Base-by-base conservation (phyloP, 2,888 invertebrate genomes). In the Pseudoips prasinana region DNA sequence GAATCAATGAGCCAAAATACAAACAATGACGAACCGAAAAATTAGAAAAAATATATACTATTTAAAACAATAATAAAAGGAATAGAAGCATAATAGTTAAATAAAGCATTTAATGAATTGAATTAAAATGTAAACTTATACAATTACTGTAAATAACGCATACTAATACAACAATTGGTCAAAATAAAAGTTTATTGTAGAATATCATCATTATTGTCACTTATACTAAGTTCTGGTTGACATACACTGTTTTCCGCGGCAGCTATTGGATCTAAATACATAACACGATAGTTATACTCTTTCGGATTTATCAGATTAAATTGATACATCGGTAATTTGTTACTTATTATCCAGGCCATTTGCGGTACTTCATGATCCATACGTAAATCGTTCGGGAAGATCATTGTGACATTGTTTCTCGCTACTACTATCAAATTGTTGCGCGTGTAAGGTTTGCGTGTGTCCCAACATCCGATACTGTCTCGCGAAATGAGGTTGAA, bases 391-490 rank as follows among this genome's bases (percentile, higher is more conserved):
- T 96, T 96, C 0, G 96, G 95, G 64, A 95, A 96, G 14, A 94
- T 88, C 56, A 96, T 79, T 0, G 93, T 91, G 17, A 83, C 85
- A 24, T 90, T 89, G 68, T 91, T 92, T 39, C 89, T 77, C 0
- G 92, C 94, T 1, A 94, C 87, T 5, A 94, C 77, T 1, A 90
- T 92, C 29, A 94, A 73, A 68, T 94, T 94, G 7, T 86, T 77
- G 8, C 90, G 86, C 23, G 81, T 89, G 57, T 95, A 95, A 0
- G 93, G 92, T 56, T 94, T 94, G n/a, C 91, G 86, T 2, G 93
- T 93, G 62, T 96, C 93, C 96, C 96, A 96, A 74, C 96, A 96
- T 46, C 94, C 94, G 26, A 96, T 90, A 41, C 94, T 91, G 73
- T 95, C 94, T 40, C 91, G 90, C 34, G 94, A 93, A 31, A 95